phyloP scores from a whole-genome alignment of 2,888 invertebrate genomes.

The Pyrochroa serraticornis region DNA sequence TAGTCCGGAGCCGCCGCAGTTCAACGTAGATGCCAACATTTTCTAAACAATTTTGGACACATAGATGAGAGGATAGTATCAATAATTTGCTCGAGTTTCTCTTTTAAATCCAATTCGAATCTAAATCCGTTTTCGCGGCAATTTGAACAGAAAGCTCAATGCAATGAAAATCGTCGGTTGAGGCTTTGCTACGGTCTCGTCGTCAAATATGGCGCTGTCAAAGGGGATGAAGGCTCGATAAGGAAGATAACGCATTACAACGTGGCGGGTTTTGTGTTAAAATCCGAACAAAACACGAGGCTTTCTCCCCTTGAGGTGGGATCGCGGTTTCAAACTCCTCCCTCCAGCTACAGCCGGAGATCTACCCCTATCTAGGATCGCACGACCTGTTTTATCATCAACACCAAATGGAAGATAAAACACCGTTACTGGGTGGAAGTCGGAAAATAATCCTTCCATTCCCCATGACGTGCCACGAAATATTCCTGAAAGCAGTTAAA shows the following conservation, averaged over 20 bases:
- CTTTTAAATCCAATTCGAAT: too few species aligned
- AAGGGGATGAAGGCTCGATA: slow-evolving; percentile 6
- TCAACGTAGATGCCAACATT: too few species aligned
- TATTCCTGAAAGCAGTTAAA: too few species aligned
- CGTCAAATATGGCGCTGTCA: background rate
- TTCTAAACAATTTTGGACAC: too few species aligned
- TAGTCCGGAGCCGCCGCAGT: too few species aligned
- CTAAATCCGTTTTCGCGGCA: too few species aligned
- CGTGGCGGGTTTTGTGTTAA: slow-evolving; percentile 11
- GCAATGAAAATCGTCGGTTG: too few species aligned
- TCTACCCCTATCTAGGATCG: slow-evolving; percentile 15
- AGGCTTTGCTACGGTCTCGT: background rate
- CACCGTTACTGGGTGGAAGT: slow-evolving; percentile 9
- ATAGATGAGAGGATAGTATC: too few species aligned
- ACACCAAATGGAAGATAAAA: slow-evolving; percentile 14
- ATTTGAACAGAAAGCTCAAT: too few species aligned
- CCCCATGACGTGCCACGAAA: background rate
- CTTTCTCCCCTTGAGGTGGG: slow-evolving; percentile 16
- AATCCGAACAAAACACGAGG: slow-evolving; percentile 18
- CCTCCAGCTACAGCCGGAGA: slow-evolving; percentile 15
- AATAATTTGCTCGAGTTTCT: too few species aligned
- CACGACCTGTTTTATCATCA: slow-evolving; percentile 19
- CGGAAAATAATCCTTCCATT: slow-evolving; percentile 10
- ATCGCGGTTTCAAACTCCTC: slow-evolving; percentile 14
- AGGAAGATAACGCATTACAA: slow-evolving; percentile 19